phyloP scores from a whole-genome alignment of 1,140 invertebrate genomes.

The Rhizoglyphus robini region DNA sequence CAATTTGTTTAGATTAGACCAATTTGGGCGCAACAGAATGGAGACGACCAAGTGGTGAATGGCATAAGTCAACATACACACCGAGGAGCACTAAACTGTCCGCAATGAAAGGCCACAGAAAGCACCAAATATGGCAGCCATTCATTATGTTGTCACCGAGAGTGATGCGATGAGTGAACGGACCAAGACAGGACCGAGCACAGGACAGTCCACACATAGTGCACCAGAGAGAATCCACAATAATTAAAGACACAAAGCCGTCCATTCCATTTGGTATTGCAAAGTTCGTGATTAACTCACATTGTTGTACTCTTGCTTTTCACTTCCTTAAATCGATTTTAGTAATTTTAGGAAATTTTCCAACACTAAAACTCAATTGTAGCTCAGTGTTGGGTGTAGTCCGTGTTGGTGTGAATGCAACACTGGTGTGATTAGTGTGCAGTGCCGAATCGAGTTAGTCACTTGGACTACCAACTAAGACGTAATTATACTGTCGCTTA shows the following conservation, averaged over 20 bases:
- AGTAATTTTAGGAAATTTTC: too few species aligned
- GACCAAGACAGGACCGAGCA: not conserved
- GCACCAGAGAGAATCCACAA: not conserved
- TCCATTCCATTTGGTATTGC: not conserved
- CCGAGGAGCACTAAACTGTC: not conserved
- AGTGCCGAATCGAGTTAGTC: too few species aligned
- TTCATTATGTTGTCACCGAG: constrained; percentile 2
- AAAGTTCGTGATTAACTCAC: not conserved
- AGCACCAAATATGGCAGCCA: constrained; percentile 11
- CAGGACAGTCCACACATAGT: not conserved
- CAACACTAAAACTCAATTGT: too few species aligned
- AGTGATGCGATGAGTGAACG: not conserved
- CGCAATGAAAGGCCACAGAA: not conserved
- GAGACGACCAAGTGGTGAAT: not conserved
- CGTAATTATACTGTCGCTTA: too few species aligned
- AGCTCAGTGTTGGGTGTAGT: too few species aligned
- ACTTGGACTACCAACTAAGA: too few species aligned
- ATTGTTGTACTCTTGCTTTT: too few species aligned
- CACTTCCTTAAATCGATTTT: too few species aligned
- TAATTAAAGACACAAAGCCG: not conserved
- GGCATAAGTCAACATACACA: not conserved
- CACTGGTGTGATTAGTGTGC: too few species aligned
- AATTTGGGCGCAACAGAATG: not conserved
- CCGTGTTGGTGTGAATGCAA: too few species aligned
- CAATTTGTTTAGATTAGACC: constrained; percentile 14